Base-by-base conservation (phyloP, 2,113 vertebrate species). In the Condylura cristata region DNA sequence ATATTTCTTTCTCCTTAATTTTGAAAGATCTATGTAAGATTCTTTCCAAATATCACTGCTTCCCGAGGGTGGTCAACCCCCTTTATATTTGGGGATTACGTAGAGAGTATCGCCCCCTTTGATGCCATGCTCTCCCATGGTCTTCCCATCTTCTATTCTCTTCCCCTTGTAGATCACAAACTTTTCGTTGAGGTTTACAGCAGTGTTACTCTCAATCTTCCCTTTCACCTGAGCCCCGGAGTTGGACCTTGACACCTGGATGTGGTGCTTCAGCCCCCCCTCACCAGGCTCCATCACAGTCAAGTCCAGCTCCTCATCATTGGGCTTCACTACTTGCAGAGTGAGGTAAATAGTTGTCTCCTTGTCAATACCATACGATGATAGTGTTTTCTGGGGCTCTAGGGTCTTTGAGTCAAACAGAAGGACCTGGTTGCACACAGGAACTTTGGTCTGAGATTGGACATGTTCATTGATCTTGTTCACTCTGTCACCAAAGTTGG, bases 81-180 rank as follows among this genome's bases (percentile, higher is more conserved):
- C 70, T 44, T 71, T n/a, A n/a, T 48, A 92, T 28, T 22, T 0
- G 1, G 0, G 0, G 8, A 24, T 39, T 78, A 96, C 7, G 2
- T 91, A 91, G 37, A 95, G 44, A 6, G 34, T 14, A 46, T 4
- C 14, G 30, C 30, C 70, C 13, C 14, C 46, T 41, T 2, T 65
- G 80, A 76, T 87, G 34, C 16, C 7, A 4, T 93, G 93, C 60
- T 61, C 72, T 3, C 20, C 82, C 95, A 91, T 91, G 56, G 6
- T 68, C 91, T 92, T 97, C 30, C 91, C 78, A 24, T 85, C 68
- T 88, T 96, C 95, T 79, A 96, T 68, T 46, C 1, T 91, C 80
- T 96, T 96, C 37, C 95, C 95, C 4, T 90, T 94, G 80, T 68
- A 94, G 13, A 12, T 48, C 46, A 48, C 46, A 48, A 12, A 12